Evolutionary conservation across 2,113 vertebrate genomes (phyloP).

Genomic region (Myodes glareolus): DNA sequence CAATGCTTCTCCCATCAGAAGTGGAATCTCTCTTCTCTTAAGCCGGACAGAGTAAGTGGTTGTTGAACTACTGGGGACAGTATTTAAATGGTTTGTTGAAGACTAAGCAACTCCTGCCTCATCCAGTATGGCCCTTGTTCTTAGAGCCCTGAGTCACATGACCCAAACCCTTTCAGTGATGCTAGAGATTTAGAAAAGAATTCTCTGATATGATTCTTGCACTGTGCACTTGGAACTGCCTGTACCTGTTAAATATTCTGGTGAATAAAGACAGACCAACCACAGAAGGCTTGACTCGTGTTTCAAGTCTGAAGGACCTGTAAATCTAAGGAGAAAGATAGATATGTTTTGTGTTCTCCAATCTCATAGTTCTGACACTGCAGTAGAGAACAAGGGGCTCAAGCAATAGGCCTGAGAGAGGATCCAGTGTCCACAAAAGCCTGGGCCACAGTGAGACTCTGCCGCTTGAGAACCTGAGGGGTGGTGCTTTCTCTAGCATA

Average conservation of each 20-base stretch:
- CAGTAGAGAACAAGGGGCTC: fast-evolving
- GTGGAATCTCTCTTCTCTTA: background rate
- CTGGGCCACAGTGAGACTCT: too few relatives aligned
- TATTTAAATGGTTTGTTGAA: background rate
- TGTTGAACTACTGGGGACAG: background rate
- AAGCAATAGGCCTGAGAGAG: too few relatives aligned
- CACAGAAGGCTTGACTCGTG: fast-evolving
- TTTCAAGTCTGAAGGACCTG: background rate
- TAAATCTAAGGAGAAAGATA: fast-evolving
- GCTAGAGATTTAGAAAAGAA: background rate
- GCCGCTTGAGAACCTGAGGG: fast-evolving
- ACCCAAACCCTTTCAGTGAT: background rate
- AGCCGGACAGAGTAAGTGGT: fast-evolving
- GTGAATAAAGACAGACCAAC: too few relatives aligned
- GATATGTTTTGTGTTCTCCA: fast-evolving
- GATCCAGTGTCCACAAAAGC: background rate
- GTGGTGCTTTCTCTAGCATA: too few relatives aligned
- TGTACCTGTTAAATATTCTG: background rate
- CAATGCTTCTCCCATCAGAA: background rate
- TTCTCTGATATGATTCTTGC: background rate
- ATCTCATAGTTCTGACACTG: fast-evolving
- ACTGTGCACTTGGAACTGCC: background rate
- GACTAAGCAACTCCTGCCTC: background rate
- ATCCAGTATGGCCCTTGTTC: background rate
- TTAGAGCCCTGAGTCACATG: background rate